phyloP scores from a whole-genome alignment of 1,140 invertebrate genomes.

The Stegodyphus mimosarum region DNA sequence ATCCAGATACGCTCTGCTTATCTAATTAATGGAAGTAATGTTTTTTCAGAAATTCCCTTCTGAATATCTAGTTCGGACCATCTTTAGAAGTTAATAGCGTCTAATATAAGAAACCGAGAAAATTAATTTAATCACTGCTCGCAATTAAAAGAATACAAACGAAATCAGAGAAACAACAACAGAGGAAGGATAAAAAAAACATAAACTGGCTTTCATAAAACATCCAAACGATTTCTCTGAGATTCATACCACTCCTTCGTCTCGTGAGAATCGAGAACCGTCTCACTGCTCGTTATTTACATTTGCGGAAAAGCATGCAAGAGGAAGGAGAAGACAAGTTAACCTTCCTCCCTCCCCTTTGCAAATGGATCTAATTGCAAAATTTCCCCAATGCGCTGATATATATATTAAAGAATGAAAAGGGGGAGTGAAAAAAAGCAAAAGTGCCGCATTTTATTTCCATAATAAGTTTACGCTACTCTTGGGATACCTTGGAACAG shows the following conservation, averaged over 20 bases:
- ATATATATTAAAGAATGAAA: conserved; percentile 50
- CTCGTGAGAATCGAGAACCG: neutral
- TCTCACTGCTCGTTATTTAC: conserved; percentile 5
- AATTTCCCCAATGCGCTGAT: conserved; percentile 44
- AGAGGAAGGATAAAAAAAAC: no score
- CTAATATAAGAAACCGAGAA: no score
- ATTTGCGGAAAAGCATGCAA: neutral
- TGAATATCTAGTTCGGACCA: no score
- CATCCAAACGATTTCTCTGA: no score
- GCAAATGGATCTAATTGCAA: conserved; percentile 55
- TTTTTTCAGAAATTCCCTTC: no score
- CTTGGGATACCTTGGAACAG: conserved; percentile 36
- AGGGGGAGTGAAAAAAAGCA: neutral
- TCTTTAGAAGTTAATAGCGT: no score
- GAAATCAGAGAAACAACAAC: no score
- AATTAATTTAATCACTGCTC: no score
- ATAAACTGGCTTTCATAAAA: no score
- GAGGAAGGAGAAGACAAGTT: neutral
- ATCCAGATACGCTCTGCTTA: no score
- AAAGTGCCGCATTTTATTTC: conserved; percentile 52
- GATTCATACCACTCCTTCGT: neutral
- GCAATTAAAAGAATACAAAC: no score
- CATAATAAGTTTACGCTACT: conserved; percentile 54
- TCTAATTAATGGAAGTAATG: no score
- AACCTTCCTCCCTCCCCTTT: neutral